Evolutionary conservation across 2,797 vertebrate species (phyloP).

Genomic region (Echeneis naucrates): DNA sequence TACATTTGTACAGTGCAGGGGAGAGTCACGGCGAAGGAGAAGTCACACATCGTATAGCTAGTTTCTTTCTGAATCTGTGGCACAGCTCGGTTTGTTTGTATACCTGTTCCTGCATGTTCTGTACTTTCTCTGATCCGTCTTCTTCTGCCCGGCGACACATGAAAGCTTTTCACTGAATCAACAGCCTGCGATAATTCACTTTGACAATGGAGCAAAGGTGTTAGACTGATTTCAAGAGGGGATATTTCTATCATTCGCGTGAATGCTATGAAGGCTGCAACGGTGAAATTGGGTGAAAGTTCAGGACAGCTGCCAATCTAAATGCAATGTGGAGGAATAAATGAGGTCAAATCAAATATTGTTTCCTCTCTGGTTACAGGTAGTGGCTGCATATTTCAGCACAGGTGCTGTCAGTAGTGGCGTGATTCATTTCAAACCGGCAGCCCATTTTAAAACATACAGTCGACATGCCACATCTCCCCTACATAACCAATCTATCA

Average conservation of each 20-base stretch:
- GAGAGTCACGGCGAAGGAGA: conserved; percentile 39
- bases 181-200: conserved; percentile 69
- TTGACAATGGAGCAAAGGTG: conserved; percentile 68
- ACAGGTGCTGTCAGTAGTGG: conserved; percentile 65
- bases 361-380: conserved; percentile 46
- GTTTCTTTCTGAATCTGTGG: conserved; percentile 28
- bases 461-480: conserved; percentile 75
- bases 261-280: conserved; percentile 20
- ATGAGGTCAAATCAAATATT: conserved; percentile 71
- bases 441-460: conserved; percentile 79
- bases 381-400: conserved; percentile 58
- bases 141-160: conserved; percentile 60
- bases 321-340: conserved; percentile 48
- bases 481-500: conserved; percentile 83
- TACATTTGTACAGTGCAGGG: conserved; percentile 53
- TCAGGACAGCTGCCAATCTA: conserved; percentile 41
- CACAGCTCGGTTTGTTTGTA: conserved; percentile 35
- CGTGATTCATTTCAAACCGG: conserved; percentile 77
- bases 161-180: conserved; percentile 68
- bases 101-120: conserved; percentile 23
- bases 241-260: conserved; percentile 55
- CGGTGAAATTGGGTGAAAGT: conserved; percentile 58
- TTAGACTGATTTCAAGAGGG: conserved; percentile 56
- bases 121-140: conserved; percentile 34
- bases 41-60: conserved; percentile 41